Conservation (phyloP, 2,113 vertebrate genomes). For the Glaucomys volans region DNA sequence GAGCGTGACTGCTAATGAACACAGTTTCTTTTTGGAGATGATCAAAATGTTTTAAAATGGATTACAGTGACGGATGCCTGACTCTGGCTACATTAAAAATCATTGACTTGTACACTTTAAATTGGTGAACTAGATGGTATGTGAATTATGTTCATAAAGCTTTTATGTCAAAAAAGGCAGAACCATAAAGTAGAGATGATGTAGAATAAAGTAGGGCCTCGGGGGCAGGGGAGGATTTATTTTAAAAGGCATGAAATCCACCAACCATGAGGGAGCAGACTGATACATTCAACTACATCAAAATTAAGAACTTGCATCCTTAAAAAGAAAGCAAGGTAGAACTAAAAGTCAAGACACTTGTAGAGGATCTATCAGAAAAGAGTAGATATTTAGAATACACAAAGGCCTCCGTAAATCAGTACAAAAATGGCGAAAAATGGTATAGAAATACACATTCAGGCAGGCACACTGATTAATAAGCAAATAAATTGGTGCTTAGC, state of each 20-base stretch:
- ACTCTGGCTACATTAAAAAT: background rate
- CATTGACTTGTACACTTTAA: background rate
- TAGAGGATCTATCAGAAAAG: background rate
- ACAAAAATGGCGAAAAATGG: background rate
- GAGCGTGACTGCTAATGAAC: background rate
- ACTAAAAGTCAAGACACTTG: background rate
- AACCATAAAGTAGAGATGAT: background rate
- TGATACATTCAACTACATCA: background rate
- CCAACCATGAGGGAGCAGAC: background rate
- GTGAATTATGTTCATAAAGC: slow-evolving; percentile 9
- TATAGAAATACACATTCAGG: background rate
- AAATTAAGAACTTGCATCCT: slow-evolving; percentile 27
- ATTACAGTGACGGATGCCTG: background rate
- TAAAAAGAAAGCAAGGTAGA: slow-evolving; percentile 28
- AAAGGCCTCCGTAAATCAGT: background rate
- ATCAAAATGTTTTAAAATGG: background rate
- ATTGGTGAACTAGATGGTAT: background rate
- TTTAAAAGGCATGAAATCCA: slow-evolving; percentile 33
- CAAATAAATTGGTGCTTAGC: background rate
- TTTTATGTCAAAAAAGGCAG: background rate
- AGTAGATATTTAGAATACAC: background rate
- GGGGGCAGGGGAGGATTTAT: background rate
- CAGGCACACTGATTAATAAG: background rate
- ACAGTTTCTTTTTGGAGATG: background rate
- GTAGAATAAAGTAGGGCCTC: background rate